Base-by-base conservation (phyloP, 2,797 vertebrate species). In the Columba guinea region DNA sequence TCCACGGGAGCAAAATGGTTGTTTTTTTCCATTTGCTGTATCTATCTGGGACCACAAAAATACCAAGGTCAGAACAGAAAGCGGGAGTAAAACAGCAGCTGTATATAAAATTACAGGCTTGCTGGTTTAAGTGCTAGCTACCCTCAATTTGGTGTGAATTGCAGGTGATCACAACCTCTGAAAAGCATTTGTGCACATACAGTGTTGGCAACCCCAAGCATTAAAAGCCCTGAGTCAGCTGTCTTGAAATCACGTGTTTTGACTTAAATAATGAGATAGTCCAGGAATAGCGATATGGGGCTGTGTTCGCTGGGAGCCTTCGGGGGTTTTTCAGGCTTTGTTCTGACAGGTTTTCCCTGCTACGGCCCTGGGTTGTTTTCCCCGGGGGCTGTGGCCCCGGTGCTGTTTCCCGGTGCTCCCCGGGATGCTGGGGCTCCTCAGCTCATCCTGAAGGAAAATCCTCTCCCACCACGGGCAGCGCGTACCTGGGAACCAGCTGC, bases 161-260 rank as follows among this genome's bases (percentile, higher is more conserved):
- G 76, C 87, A 90, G 93, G 93, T 93, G 91, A 71, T 37, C n/a
- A 11, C 92, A 55, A 34, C 60, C 71, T 89, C 10, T 48, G 68
- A 23, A 23, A 39, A 41, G 68, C 22, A 5, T 83, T 28, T 85
- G 63, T 56, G 93, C 24, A 1, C 21, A 8, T 18, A 26, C 24
- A 34, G 78, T 5, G 28, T 21, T 75, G 75, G 70, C 89, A 84
- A 27, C 56, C 62, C 65, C 18, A 11, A 48, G 58, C 27, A 1
- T 5, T 6, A 5, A 28, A 76, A 73, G 84, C 80, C 77, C 86
- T 76, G 86, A 92, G 77, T 87, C 88, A 93, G 92, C 93, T 55
- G 56, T 46, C 84, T 55, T 34, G 7, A 28, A 32, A 70, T 59
- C 48, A 15, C n/a, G 41, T 82, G 92, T 6, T 91, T 92, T 76